Evolutionary conservation across 2,888 invertebrate species (phyloP).

Genomic region (Eupeodes latifasciatus): DNA sequence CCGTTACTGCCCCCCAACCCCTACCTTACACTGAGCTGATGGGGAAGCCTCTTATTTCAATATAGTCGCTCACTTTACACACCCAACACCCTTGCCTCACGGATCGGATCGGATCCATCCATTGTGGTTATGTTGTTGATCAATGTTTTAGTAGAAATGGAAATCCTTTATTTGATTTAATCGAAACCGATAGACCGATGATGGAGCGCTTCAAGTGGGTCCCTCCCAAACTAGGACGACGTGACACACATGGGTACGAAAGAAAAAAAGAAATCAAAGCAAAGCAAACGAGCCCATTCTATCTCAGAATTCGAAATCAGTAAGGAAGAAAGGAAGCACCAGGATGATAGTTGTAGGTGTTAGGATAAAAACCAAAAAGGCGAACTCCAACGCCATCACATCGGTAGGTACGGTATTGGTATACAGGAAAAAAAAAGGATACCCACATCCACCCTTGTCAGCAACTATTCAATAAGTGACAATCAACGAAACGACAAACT

Average conservation of each 20-base stretch:
- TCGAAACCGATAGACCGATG: slow-evolving; percentile 61
- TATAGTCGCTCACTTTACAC: background rate
- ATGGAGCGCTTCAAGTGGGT: slow-evolving; percentile 55
- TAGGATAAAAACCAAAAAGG: slow-evolving; percentile 26
- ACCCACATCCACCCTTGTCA: slow-evolving; percentile 63
- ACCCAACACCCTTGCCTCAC: no score
- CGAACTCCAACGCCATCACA: slow-evolving; percentile 12
- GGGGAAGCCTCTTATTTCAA: background rate
- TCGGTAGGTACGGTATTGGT: no score
- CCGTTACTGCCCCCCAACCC: slow-evolving; percentile 31
- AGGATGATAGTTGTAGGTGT: background rate
- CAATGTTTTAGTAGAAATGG: slow-evolving; percentile 72
- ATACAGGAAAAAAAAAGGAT: slow-evolving; percentile 10
- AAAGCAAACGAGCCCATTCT: slow-evolving; percentile 12
- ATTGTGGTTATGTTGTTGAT: slow-evolving; percentile 65
- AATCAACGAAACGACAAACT: slow-evolving; percentile 71
- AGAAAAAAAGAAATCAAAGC: slow-evolving; percentile 3
- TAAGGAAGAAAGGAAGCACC: slow-evolving; percentile 24
- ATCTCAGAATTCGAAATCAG: slow-evolving; percentile 43
- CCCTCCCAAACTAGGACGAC: slow-evolving; percentile 21
- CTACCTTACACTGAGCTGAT: background rate
- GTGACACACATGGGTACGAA: background rate
- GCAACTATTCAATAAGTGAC: slow-evolving; percentile 76
- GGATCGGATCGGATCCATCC: background rate
- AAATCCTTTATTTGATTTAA: slow-evolving; percentile 74